Conservation (phyloP, 2,888 invertebrate genomes). For the Lithosia quadra region DNA sequence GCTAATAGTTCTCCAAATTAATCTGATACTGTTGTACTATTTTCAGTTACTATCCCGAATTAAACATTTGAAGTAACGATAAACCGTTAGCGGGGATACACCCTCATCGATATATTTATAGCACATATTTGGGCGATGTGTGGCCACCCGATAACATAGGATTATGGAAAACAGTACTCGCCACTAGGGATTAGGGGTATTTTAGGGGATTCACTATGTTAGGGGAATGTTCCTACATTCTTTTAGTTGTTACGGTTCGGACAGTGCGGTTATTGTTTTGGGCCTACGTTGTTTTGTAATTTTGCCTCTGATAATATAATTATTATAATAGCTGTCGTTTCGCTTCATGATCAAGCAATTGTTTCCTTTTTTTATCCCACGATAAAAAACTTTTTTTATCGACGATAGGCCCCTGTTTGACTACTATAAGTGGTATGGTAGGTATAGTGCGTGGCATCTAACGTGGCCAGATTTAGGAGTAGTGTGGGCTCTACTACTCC, state of each 20-base stretch:
- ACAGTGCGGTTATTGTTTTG: not conserved
- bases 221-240: conserved; percentile 60
- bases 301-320: too few relatives aligned
- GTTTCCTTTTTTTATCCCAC: too few relatives aligned
- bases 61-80: conserved; percentile 26
- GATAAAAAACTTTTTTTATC: too few relatives aligned
- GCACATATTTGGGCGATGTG: conserved; percentile 53
- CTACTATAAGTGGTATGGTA: too few relatives aligned
- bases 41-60: not conserved
- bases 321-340: too few relatives aligned
- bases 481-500: too few relatives aligned
- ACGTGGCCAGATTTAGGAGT: too few relatives aligned
- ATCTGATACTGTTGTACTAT: not conserved
- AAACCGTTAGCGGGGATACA: conserved; percentile 44
- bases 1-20: not conserved
- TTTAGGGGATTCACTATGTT: conserved; percentile 68
- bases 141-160: conserved; percentile 67
- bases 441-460: too few relatives aligned
- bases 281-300: too few relatives aligned
- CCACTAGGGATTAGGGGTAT: conserved; percentile 65
- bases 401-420: too few relatives aligned
- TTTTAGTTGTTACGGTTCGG: not conserved
- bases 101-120: conserved; percentile 62
- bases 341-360: too few relatives aligned
- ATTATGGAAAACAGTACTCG: conserved; percentile 71